Conservation (phyloP, 2,113 vertebrate species). For the Ciconia stormi region DNA sequence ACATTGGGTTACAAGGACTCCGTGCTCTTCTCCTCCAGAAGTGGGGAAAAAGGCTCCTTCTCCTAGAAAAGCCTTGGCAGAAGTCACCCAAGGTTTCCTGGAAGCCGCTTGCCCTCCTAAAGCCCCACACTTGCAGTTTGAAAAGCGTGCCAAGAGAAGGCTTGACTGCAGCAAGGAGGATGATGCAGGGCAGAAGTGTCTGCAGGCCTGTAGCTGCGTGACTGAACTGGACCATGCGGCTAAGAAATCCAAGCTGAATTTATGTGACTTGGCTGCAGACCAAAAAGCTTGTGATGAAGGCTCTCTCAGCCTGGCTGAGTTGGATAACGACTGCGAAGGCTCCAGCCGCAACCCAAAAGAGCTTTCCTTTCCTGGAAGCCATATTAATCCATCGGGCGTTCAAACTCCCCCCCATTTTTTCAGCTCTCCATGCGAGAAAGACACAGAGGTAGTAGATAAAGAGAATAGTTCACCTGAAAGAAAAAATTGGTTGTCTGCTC, state of each 20-base stretch:
- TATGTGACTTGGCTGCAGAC: constrained; percentile 65
- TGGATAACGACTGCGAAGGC: not conserved
- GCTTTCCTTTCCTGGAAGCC: constrained; percentile 32
- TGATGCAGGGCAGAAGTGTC: constrained; percentile 51
- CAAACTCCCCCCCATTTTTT: constrained; percentile 26
- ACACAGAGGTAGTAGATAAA: constrained; percentile 72
- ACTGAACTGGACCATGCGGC: constrained; percentile 75
- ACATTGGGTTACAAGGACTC: constrained; percentile 83
- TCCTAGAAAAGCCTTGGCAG: constrained; percentile 77
- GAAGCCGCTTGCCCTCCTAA: not conserved
- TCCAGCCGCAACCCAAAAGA: not conserved
- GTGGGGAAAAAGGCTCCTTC: constrained; percentile 55
- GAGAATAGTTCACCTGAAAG: constrained; percentile 85
- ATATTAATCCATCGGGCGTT: not conserved
- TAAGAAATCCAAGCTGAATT: constrained; percentile 78
- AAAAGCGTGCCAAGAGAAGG: constrained; percentile 86
- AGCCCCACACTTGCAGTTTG: not conserved
- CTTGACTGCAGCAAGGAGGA: constrained; percentile 80
- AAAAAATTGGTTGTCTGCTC: constrained; percentile 86
- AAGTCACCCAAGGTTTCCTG: constrained; percentile 73
- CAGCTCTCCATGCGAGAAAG: constrained; percentile 28
- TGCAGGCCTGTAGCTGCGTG: constrained; percentile 76
- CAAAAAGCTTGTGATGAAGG: constrained; percentile 44
- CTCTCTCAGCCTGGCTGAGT: constrained; percentile 12
- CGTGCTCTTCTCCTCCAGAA: constrained; percentile 61